Evolutionary conservation across 2,797 vertebrate species (phyloP), one percentile per base, ranked within the genome.

Genomic region (Centroberyx gerrardi): DNA sequence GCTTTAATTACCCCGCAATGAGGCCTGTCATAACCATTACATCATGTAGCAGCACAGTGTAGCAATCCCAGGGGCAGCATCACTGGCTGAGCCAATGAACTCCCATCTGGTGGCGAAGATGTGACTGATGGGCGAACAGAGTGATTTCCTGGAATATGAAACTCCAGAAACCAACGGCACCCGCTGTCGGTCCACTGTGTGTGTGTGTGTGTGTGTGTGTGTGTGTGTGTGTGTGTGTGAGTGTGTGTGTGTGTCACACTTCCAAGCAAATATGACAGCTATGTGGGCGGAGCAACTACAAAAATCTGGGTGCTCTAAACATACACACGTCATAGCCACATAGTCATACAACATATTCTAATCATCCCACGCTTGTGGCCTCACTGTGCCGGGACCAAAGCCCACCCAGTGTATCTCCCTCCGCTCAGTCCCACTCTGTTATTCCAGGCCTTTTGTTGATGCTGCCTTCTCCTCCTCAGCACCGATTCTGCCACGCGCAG

Each of bases 1-100:
- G 76, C 81, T 90, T 88, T 89, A 93, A 93, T 92, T 90, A 88
- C 77, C 76, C 78, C 59, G 77, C 84, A 88, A 87, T 70, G 78
- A 89, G 83, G 81, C 82, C 82, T 85, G 91, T 93, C 89, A 91
- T 84, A 84, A 86, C 88, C 82, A 84, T 90, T 91, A 87, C 88
- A 90, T 92, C 86, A 88, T 81, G 89, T 87, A 86, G 81, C 72
- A 55, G 85, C 80, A 81, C 67, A 18, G 80, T 59, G 78, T 28
- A 74, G 77, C 72, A 22, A 62, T 88, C 88, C 88, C 89, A 72
- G 68, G 83, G 87, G 88, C 73, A 62, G 83, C 85, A 72, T 88
- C 81, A 46, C 60, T 22, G 71, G 72, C 78, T n/a, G 80, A 87
- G 78, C 73, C 87, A 74, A 72, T 80, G 77, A 86, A 74, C 84